A percentile compares a stretch with the other conserved stretches of the same genome.
Conservation (phyloP, 2,113 vertebrate species). For the Illadopsis cleaveri region DNA sequence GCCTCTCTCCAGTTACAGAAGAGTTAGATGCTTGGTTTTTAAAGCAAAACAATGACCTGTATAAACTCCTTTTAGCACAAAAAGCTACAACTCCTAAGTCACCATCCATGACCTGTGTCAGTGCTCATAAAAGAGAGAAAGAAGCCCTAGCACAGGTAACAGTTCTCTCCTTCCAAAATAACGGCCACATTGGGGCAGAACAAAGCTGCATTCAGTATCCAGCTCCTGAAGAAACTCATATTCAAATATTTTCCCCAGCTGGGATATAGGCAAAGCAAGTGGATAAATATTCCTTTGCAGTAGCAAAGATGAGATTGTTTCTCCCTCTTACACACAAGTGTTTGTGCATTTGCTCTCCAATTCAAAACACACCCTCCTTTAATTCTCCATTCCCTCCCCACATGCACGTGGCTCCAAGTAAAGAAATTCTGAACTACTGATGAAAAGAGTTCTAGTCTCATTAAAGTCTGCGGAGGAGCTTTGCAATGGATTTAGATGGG, state of each 20-base stretch:
- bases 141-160: neutral
- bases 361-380: neutral
- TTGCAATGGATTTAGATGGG: neutral
- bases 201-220: neutral
- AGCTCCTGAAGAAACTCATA: neutral
- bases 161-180: neutral
- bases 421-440: neutral
- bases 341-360: neutral
- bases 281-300: neutral
- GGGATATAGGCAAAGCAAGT: neutral
- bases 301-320: neutral
- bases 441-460: neutral
- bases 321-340: neutral
- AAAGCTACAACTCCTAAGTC: neutral
- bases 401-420: neutral
- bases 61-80: neutral
- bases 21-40: neutral
- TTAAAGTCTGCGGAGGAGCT: neutral
- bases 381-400: neutral
- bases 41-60: neutral
- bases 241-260: neutral
- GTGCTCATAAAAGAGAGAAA: neutral
- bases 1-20: neutral
- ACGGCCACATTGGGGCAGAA: fast-evolving
- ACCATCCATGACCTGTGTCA: neutral